These are phyloP conservation scores for Beris chalybata DNA, from an alignment of 2,888 invertebrate genomes.

Conservation along the genomic window DNA sequence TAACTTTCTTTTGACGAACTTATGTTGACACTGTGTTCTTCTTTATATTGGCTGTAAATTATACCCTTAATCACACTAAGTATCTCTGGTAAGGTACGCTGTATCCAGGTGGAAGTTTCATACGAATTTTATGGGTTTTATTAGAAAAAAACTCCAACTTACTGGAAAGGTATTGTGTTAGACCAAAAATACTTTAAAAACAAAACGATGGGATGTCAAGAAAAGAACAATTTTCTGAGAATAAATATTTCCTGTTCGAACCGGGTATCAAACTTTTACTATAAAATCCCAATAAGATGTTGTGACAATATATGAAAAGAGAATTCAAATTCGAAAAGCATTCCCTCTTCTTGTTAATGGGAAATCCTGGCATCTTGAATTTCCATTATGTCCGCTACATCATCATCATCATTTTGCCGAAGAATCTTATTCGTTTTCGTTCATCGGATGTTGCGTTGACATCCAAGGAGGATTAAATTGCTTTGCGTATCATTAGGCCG, in stretches of 20 bases:
- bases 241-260: not conserved
- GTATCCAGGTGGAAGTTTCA: too few relatives aligned
- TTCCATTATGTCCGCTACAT: conserved; percentile 24
- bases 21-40: too few relatives aligned
- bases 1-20: too few relatives aligned
- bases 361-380: conserved; percentile 9
- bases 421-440: conserved; percentile 26
- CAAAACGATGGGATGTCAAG: too few relatives aligned
- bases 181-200: too few relatives aligned
- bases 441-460: conserved; percentile 12
- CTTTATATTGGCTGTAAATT: too few relatives aligned
- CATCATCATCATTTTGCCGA: conserved; percentile 17
- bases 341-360: not conserved
- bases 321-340: conserved; percentile 4
- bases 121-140: too few relatives aligned
- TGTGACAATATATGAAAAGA: conserved; percentile 3
- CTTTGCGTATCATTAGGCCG: conserved; percentile 29
- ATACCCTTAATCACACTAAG: too few relatives aligned
- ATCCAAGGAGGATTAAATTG: conserved; percentile 20
- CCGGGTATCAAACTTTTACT: not conserved
- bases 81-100: too few relatives aligned
- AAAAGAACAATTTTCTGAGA: too few relatives aligned
- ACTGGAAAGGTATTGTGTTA: too few relatives aligned
- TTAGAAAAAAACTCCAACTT: too few relatives aligned
- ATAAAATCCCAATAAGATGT: conserved; percentile 14